Conservation (phyloP, 2,113 vertebrate species). For the cattle (Bos taurus) region ARS-UCD2.0 NC_037357.1:52315501-52316000, state of each 20-base stretch:
- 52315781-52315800: too few relatives aligned
- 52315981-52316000: not conserved
- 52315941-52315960: not conserved
- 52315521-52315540: not conserved
- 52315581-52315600: not conserved
- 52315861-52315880: not conserved
- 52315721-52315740: not conserved
- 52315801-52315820: not conserved
- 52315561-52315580: not conserved
- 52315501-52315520: not conserved
- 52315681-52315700: not conserved
- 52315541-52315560: not conserved
- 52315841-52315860: not conserved
- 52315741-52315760: not conserved
- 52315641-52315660: not conserved
- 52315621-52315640: not conserved
- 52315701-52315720: not conserved
- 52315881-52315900: not conserved
- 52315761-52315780: not conserved
- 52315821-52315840: not conserved
- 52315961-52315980: not conserved
- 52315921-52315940: not conserved
- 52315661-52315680: not conserved
- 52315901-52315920: not conserved
- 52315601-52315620: not conserved